phyloP scores from a whole-genome alignment of 2,113 vertebrate species.

The Sinocyclocheilus rhinocerous region DNA sequence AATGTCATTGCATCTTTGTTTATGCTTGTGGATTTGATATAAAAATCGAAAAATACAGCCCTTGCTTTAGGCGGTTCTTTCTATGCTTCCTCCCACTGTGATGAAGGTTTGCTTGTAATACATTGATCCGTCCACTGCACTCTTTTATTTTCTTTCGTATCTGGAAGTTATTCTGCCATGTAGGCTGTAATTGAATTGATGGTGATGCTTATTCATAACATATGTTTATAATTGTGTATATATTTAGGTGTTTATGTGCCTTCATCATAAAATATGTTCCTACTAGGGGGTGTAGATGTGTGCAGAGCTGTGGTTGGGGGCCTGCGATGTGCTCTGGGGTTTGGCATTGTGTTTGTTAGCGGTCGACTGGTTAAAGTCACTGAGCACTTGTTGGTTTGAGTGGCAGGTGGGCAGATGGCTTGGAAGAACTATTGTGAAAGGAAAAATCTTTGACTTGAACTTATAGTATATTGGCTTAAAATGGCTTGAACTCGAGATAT shows the following conservation, averaged over 20 bases:
- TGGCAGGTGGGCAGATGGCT: conserved; percentile 10
- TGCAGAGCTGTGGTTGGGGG: conserved; percentile 22
- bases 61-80: neutral
- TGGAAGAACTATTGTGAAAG: neutral
- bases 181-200: conserved; percentile 34
- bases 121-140: neutral
- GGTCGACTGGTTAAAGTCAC: neutral
- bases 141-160: neutral
- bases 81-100: neutral
- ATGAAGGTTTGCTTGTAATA: neutral
- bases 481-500: too few relatives aligned
- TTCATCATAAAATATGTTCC: conserved; percentile 25
- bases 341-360: conserved; percentile 25
- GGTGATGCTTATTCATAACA: conserved; percentile 37
- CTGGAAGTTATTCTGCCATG: conserved; percentile 19
- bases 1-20: conserved; percentile 20
- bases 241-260: conserved; percentile 10
- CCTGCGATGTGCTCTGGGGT: conserved; percentile 16
- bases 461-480: neutral
- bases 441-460: neutral
- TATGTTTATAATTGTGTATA: conserved; percentile 22
- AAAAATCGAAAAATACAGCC: conserved; percentile 30
- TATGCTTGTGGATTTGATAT: conserved; percentile 29
- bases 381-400: conserved; percentile 20
- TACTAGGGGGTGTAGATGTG: conserved; percentile 21